Conservation (phyloP, 1,140 invertebrate genomes). For the Panonychus citri region DNA sequence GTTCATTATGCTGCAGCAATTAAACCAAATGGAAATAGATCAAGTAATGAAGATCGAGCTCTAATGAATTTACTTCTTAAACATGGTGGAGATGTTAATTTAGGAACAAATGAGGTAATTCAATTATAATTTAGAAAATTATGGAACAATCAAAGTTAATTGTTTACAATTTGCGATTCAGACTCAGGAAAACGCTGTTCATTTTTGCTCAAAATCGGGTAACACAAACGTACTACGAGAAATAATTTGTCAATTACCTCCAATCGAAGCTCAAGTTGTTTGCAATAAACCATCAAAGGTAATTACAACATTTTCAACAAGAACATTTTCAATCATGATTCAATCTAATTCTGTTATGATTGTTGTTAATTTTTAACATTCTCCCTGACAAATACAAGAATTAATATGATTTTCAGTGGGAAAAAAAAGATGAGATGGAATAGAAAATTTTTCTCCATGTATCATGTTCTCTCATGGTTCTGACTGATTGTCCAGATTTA, state of each 20-base stretch:
- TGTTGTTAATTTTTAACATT: no score
- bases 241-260: conserved; percentile 67
- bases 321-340: no score
- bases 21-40: conserved; percentile 25
- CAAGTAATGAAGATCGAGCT: conserved; percentile 57
- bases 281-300: conserved; percentile 67
- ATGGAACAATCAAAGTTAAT: no score
- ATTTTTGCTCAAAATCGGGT: conserved; percentile 76
- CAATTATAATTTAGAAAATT: neutral
- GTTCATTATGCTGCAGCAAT: conserved; percentile 47
- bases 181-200: conserved; percentile 74
- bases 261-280: conserved; percentile 65
- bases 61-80: conserved; percentile 66
- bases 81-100: conserved; percentile 61
- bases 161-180: conserved; percentile 21
- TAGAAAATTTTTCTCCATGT: no score
- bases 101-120: conserved; percentile 33
- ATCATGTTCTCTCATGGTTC: no score
- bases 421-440: no score
- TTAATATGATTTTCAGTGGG: no score
- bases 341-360: no score
- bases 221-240: conserved; percentile 83
- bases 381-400: no score
- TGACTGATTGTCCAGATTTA: no score
- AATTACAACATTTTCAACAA: neutral